Evolutionary conservation across 2,888 invertebrate genomes (phyloP), one percentile per base, ranked within the genome.

Genomic region (Cheilosia vernalis): DNA sequence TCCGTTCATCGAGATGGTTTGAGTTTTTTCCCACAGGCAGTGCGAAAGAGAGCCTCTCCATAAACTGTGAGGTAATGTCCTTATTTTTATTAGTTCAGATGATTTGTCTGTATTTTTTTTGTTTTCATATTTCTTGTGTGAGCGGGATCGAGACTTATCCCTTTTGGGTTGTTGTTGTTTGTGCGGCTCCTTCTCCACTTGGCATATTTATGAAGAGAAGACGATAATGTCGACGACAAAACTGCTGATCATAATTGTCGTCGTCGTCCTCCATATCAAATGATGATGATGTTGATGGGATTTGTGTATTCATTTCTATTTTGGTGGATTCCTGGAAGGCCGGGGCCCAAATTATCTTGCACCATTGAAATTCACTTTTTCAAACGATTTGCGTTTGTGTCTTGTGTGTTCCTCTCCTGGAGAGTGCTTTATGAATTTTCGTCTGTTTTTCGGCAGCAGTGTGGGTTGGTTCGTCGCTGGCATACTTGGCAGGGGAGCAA

Each of bases 341-440:
- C 37, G 37, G 37, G 4, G 37, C 70, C 40, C 37, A 44, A 78
- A 53, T 42, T 47, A 47, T 60, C 30, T 42, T 49, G 56, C 64
- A 66, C 55, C 37, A 63, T 49, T 61, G 51, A 37, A 69, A 63
- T 56, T 49, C 64, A 47, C 51, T 53, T 49, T 61, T 70, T 82
- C 58, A 66, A 73, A 61, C 53, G 53, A 33, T 77, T 53, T 61
- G 21, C 30, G 63, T 27, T 49, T 13, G 40, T 66, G n/a, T 15
- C 55, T 53, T 60, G 7, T 19, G 61, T n/a, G 9, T 37, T 64
- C 47, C 60, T 77, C 82, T 72, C 82, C 82, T 30, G 81, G 58
- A 56, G 70, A 72, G 82, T 66, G 82, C 82, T 77, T 77, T 77
- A 82, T 82, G 82, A 72, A 61, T 79, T 66, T 73, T 58, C 24